phyloP scores from a whole-genome alignment of 2,797 vertebrate genomes.

The Ceyx erithaca region DNA sequence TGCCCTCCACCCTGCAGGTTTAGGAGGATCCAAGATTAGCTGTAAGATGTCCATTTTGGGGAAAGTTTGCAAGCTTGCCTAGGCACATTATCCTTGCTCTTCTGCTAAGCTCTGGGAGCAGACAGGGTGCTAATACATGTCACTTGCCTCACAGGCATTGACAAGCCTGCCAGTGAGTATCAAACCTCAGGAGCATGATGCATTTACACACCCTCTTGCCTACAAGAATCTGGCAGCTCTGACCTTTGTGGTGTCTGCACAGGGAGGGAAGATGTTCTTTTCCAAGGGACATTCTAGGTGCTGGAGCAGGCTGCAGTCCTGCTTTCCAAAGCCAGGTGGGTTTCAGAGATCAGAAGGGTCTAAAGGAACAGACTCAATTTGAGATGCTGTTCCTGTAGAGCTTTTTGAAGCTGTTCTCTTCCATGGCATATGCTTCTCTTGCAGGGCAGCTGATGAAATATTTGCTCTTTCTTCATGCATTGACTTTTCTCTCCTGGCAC shows the following conservation, averaged over 20 bases:
- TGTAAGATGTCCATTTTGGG: neutral
- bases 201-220: neutral
- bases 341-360: neutral
- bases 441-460: conserved; percentile 18
- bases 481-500: neutral
- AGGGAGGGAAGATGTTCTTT: neutral
- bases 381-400: neutral
- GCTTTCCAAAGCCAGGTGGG: neutral
- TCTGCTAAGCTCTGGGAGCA: neutral
- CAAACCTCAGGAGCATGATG: neutral
- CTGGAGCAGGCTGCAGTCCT: neutral
- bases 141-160: neutral
- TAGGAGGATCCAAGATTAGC: neutral
- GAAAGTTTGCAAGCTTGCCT: neutral
- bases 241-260: neutral
- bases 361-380: neutral
- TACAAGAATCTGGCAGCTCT: neutral
- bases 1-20: neutral
- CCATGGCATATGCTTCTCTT: neutral
- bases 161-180: neutral
- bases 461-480: neutral
- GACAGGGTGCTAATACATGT: neutral
- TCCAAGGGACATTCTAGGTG: neutral
- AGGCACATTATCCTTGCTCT: neutral
- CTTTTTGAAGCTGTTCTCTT: neutral